A percentile compares a stretch with the other conserved stretches of the same genome.
phyloP scores from a whole-genome alignment of 2,888 invertebrate genomes.

The Sicus ferrugineus region DNA sequence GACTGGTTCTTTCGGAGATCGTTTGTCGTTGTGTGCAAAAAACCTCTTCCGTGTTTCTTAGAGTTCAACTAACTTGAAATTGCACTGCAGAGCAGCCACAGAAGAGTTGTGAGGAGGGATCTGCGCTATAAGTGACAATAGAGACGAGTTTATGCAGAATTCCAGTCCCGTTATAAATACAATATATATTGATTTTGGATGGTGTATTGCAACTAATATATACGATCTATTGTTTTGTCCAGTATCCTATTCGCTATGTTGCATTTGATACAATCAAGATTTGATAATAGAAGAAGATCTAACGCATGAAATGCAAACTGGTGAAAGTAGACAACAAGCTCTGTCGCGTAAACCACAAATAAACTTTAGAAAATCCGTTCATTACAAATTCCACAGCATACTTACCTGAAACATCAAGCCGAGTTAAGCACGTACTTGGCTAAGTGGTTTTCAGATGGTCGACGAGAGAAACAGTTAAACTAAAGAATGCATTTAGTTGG shows the following conservation, averaged over 20 bases:
- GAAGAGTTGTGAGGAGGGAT: background rate
- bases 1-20: background rate
- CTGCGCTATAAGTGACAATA: too few species aligned
- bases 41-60: slow-evolving; percentile 23
- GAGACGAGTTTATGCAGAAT: too few species aligned
- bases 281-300: too few species aligned
- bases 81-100: background rate
- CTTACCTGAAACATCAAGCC: background rate
- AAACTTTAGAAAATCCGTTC: background rate
- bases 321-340: background rate
- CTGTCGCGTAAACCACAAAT: background rate
- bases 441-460: background rate
- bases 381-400: slow-evolving; percentile 1
- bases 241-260: too few species aligned
- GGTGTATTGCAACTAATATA: background rate
- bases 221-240: background rate
- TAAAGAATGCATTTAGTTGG: background rate
- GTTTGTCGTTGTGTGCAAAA: background rate
- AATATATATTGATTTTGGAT: too few species aligned
- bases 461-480: background rate
- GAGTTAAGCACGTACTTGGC: background rate
- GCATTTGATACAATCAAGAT: too few species aligned
- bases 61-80: background rate
- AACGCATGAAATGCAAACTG: background rate
- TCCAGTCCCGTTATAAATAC: too few species aligned